Base-by-base conservation (phyloP, 2,797 vertebrate genomes). In the Pteropus rufus region DNA sequence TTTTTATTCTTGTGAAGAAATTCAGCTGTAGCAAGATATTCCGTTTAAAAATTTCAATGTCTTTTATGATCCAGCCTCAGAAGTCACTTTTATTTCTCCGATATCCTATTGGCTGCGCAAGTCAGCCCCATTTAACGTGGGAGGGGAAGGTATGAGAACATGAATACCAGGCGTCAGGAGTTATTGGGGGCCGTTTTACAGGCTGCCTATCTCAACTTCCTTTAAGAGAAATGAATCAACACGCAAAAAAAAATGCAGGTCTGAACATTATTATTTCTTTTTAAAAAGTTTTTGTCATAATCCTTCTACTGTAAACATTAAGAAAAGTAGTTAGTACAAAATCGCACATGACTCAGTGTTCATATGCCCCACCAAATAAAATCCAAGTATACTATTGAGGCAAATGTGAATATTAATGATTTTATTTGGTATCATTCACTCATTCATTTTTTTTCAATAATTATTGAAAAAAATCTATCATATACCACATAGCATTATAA, bases 1-100 rank as follows among this genome's bases (percentile, higher is more conserved):
- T 81, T 89, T 82, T 84, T 52, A 62, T 82, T 83, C 54, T 88
- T 80, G 81, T 60, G 65, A 79, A 69, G 56, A 81, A 89, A 75
- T 77, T 69, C 46, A 75, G 31, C 34, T 88, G 60, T 69, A 34
- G 67, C 60, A 52, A 44, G 44, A 67, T 34, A 64, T 31, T 41
- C 26, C 18, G 34, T 52, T 70, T 31, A 70, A 54, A 84, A 64
- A 31, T 65, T 73, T 75, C 44, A 80, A 16, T 34, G n/a, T 41
- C 58, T 54, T 82, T 34, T 75, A 58, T 76, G 46, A 65, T 54
- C 65, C 70, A 73, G 46, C 46, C 36, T 89, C 73, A 65, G 73
- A 86, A 75, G 41, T 86, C 41, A n/a, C 29, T 67, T 41, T 39
- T 18, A 31, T 90, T 90, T 64, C 65, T 93, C 14, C 29, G 49